Percentiles rank a stretch among this genome's conserved stretches.
Evolutionary conservation across 2,888 invertebrate genomes (phyloP).

Genomic region (Candidula unifasciata): DNA sequence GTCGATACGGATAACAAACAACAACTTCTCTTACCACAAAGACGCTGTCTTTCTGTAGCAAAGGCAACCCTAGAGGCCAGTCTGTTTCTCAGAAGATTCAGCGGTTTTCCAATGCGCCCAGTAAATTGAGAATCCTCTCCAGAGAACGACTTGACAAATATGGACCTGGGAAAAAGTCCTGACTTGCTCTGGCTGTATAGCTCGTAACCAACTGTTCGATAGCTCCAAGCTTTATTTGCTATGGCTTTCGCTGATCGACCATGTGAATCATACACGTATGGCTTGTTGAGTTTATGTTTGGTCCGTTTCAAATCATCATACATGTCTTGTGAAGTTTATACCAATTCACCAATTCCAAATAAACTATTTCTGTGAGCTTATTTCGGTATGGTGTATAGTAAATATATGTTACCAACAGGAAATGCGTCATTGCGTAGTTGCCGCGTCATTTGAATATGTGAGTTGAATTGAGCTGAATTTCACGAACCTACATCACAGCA

Average conservation of each 20-base stretch:
- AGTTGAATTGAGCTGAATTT: neutral
- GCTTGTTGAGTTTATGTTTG: conserved; percentile 12
- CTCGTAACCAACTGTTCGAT: neutral
- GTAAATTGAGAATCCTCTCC: neutral
- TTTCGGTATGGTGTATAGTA: neutral
- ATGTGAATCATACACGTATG: conserved; percentile 12
- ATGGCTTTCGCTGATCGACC: conserved; percentile 13
- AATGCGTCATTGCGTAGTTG: neutral
- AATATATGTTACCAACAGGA: conserved; percentile 21
- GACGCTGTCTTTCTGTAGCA: neutral
- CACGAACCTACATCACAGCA: no score
- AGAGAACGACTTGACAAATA: neutral
- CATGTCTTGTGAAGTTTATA: conserved; percentile 9
- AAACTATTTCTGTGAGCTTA: no score
- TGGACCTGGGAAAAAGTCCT: neutral
- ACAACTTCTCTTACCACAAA: neutral
- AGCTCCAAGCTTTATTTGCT: neutral
- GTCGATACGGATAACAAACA: no score
- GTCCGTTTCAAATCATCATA: conserved; percentile 37
- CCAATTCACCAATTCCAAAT: neutral
- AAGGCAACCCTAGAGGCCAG: neutral
- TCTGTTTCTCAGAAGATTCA: neutral
- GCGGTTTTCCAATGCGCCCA: neutral
- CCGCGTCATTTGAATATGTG: conserved; percentile 4
- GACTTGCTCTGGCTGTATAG: neutral